Base-by-base conservation (phyloP, 2,888 invertebrate genomes). In the Dolichopus griseipennis region DNA sequence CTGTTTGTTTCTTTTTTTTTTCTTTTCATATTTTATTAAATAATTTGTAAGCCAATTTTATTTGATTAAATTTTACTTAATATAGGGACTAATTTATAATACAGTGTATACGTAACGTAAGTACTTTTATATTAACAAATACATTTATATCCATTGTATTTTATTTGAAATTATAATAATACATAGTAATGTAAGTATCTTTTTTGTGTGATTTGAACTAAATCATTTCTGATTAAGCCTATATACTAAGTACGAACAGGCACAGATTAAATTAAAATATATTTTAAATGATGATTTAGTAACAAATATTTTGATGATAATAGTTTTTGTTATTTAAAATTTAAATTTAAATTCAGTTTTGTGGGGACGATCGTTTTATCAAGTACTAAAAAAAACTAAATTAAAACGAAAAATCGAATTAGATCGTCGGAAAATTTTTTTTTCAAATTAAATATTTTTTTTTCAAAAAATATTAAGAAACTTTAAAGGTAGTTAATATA, bases 41-140 rank as follows among this genome's bases (percentile, higher is more conserved):
- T 18, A 52, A 52, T 52, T 52, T 52, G 18, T 52, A n/a, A 18
- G 15, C 12, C 52, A 52, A 52, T 52, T 52, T 52, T 12, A 52
- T 52, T 52, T 52, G 52, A 52, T 52, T 52, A 52, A 52, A 52
- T 18, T n/a, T 52, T 52, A 52, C 15, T 52, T 52, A 52, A 52
- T 52, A 52, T 18, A 52, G 12, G 7, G 12, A n/a, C n/a, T n/a
- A n/a, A n/a, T n/a, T n/a, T n/a, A n/a, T 43, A 43, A 43, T 43
- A 43, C 15, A 43, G 12, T 43, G 12, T 52, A 18, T 52, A 52
- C 18, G 52, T 34, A 7, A 34, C 9, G 34, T 9, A 34, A 7
- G 34, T 37, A 37, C 8, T 7, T 37, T 5, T 37, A 37, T 52
- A 52, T 52, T 27, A 27, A 27, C 27, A 27, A 52, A 7, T 52